Percentiles rank a stretch among this genome's conserved stretches.
phyloP scores from a whole-genome alignment of 2,888 invertebrate genomes.

The Melitaea athalia region DNA sequence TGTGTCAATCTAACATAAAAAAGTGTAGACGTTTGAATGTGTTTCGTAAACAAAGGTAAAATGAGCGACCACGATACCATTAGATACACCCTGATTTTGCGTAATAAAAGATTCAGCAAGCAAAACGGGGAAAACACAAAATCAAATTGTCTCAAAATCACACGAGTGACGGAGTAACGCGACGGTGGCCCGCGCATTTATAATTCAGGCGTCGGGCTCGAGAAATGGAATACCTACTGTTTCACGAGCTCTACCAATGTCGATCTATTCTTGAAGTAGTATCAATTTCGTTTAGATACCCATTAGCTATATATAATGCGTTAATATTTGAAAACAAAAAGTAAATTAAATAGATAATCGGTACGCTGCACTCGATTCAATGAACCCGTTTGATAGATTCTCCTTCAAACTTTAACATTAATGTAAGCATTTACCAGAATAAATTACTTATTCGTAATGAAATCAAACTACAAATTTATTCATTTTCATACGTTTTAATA shows the following conservation, averaged over 20 bases:
- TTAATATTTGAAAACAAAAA: too few species aligned
- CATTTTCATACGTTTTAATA: too few species aligned
- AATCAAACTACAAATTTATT: too few species aligned
- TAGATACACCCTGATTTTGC: slow-evolving; percentile 64
- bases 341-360: background rate
- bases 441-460: background rate
- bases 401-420: background rate
- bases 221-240: slow-evolving; percentile 57
- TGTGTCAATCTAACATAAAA: slow-evolving; percentile 1
- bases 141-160: slow-evolving; percentile 82
- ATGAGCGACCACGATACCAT: slow-evolving; percentile 64
- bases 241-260: slow-evolving; percentile 57
- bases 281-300: slow-evolving; percentile 12
- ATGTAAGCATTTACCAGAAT: background rate
- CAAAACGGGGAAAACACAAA: slow-evolving; percentile 76
- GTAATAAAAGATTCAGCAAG: slow-evolving; percentile 77
- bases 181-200: slow-evolving; percentile 68
- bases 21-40: slow-evolving; percentile 12
- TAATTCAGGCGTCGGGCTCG: slow-evolving; percentile 66
- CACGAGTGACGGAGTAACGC: slow-evolving; percentile 71
- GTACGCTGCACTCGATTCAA: background rate
- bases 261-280: slow-evolving; percentile 54
- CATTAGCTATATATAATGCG: background rate
- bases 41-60: slow-evolving; percentile 43
- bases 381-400: background rate